phyloP scores from a whole-genome alignment of 2,113 vertebrate genomes.

The Atrichornis clamosus region DNA sequence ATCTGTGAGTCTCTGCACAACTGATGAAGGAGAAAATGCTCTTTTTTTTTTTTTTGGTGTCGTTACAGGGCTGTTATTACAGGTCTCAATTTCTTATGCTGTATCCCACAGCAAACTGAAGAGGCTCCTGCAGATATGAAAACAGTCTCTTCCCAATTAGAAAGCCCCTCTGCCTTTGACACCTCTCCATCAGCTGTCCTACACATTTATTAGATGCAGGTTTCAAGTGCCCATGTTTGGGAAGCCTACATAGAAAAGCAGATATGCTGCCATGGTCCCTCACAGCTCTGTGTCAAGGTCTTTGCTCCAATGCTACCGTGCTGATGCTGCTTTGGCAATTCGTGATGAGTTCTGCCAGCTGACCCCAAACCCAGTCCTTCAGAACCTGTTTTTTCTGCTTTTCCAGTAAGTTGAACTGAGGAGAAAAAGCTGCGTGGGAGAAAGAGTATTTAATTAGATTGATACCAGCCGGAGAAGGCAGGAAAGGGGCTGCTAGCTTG shows the following conservation, averaged over 20 bases:
- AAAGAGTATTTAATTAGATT: conserved; percentile 30
- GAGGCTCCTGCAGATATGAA: neutral
- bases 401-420: conserved; percentile 11
- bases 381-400: neutral
- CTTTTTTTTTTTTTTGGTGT: neutral
- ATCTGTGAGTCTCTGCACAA: neutral
- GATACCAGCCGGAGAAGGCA: neutral
- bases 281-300: fast-evolving
- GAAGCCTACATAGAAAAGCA: neutral
- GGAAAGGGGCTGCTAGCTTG: neutral
- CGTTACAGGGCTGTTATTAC: neutral
- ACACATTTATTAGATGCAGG: neutral
- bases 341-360: neutral
- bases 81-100: neutral
- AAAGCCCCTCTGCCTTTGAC: neutral
- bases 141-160: neutral
- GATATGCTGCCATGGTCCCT: neutral
- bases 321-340: neutral
- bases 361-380: neutral
- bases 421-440: neutral
- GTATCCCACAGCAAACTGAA: neutral
- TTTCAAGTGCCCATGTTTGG: neutral
- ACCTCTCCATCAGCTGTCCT: neutral
- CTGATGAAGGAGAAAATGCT: neutral
- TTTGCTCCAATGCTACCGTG: neutral